These are phyloP conservation scores for Eleginops maclovinus DNA, from an alignment of 2,113 vertebrate species.

Conservation along the genomic window DNA sequence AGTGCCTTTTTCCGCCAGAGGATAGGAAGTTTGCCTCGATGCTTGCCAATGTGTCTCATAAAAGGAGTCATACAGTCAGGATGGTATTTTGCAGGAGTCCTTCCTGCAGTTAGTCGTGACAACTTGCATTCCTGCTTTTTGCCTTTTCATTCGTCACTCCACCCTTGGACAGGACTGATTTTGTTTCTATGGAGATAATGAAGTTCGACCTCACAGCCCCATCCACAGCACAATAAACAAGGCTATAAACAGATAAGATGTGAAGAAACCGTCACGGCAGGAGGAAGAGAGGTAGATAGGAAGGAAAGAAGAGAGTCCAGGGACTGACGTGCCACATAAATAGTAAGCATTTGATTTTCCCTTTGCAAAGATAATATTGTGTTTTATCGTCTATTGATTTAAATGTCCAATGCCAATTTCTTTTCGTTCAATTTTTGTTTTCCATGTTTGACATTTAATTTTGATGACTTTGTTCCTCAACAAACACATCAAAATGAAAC, in stretches of 20 bases:
- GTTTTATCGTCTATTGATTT: background rate
- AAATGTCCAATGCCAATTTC: background rate
- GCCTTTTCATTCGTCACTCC: background rate
- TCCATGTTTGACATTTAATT: too few relatives aligned
- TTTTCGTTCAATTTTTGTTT: background rate
- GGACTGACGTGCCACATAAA: background rate
- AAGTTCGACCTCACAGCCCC: background rate
- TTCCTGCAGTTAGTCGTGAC: background rate
- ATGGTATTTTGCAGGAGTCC: background rate
- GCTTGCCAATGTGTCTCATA: too few relatives aligned
- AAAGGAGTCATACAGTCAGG: too few relatives aligned
- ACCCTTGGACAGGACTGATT: background rate
- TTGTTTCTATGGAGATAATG: background rate
- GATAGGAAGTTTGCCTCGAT: too few relatives aligned
- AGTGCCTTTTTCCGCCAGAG: too few relatives aligned
- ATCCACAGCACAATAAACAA: slow-evolving; percentile 1
- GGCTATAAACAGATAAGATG: slow-evolving; percentile 28
- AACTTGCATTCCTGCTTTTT: background rate
- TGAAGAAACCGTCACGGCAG: background rate
- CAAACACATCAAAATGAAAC: background rate
- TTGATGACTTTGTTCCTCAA: too few relatives aligned
- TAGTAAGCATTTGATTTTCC: background rate
- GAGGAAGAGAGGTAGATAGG: background rate
- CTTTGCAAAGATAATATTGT: background rate
- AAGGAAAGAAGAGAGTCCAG: background rate